phyloP scores from a whole-genome alignment of 2,113 vertebrate species.

The Elaphurus davidianus region DNA sequence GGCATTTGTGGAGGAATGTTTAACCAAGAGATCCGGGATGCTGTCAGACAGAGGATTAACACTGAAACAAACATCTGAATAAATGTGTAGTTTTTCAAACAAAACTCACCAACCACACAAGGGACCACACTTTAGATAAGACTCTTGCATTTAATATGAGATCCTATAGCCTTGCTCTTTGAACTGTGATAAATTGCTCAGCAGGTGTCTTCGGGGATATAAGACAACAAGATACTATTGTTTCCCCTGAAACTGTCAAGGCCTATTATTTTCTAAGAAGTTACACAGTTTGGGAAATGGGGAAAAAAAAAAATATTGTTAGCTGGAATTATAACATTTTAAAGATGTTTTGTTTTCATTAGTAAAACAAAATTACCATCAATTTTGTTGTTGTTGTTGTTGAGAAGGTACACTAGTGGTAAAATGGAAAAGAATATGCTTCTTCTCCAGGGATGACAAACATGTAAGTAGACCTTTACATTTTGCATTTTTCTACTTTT shows the following conservation, averaged over 20 bases:
- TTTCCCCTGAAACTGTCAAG: constrained; percentile 69
- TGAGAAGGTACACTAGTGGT: not conserved
- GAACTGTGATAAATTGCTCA: constrained; percentile 73
- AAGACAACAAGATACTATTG: constrained; percentile 61
- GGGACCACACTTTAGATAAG: constrained; percentile 53
- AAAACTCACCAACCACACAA: constrained; percentile 40
- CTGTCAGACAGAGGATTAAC: constrained; percentile 68
- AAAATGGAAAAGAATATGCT: not conserved
- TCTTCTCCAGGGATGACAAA: not conserved
- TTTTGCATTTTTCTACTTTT: not conserved
- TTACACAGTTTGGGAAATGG: constrained; percentile 46
- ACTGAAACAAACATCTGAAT: constrained; percentile 67
- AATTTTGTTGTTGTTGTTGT: not conserved
- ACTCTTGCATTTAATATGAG: constrained; percentile 65
- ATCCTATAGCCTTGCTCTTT: constrained; percentile 37
- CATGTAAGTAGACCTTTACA: not conserved
- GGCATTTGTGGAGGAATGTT: constrained; percentile 69
- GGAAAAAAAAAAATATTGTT: not conserved
- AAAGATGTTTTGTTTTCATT: not conserved
- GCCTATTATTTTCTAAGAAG: constrained; percentile 58
- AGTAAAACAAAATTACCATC: not conserved
- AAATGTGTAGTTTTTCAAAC: constrained; percentile 68
- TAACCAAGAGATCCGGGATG: constrained; percentile 49
- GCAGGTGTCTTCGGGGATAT: constrained; percentile 28
- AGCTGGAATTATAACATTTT: not conserved